Base-by-base conservation (phyloP, 1,140 invertebrate genomes). In the Triops cancriformis region DNA sequence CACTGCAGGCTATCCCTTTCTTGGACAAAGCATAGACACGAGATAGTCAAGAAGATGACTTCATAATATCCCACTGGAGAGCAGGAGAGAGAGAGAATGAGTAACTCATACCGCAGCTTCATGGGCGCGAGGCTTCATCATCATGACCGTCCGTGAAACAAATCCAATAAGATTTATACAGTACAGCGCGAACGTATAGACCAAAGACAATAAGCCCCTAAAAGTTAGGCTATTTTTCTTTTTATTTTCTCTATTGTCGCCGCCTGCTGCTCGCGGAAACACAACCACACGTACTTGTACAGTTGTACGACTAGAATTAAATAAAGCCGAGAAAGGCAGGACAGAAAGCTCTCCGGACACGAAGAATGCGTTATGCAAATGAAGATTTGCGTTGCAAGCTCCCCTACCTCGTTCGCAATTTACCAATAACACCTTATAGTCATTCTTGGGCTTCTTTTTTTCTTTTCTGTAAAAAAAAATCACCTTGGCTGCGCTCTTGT, bases 111-210 rank as follows among this genome's bases (percentile, higher is more conserved):
- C 31, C 31, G 7, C 31, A 37, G 31, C 31, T 23, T 64, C 51
- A 64, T 64, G 51, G 51, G 51, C 51, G 51, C 14, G 51, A 37
- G 31, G 31, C 31, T 37, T 23, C 51, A n/a, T 64, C 51, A 64
- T 64, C 51, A 64, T 64, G 14, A 23, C 51, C 51, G 14, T 23
- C 18, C 51, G 23, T 23, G 51, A 23, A 64, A 64, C 14, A 18
- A 64, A 64, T 64, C 51, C 51, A 64, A 64, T 64, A 14, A 64
- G 51, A 64, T 64, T 64, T 64, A 64, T 64, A 64, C 23, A 37
- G 31, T 37, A 37, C 18, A 64, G 51, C 51, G 18, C 10, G 10
- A 18, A 9, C 31, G 31, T 37, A 7, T 37, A 37, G 14, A 18
- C 51, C 51, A 64, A 64, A 64, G 51, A 64, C 51, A 64, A 64